Evolutionary conservation across 1,140 invertebrate genomes (phyloP).

Genomic region (Aphaenogaster rudis): DNA sequence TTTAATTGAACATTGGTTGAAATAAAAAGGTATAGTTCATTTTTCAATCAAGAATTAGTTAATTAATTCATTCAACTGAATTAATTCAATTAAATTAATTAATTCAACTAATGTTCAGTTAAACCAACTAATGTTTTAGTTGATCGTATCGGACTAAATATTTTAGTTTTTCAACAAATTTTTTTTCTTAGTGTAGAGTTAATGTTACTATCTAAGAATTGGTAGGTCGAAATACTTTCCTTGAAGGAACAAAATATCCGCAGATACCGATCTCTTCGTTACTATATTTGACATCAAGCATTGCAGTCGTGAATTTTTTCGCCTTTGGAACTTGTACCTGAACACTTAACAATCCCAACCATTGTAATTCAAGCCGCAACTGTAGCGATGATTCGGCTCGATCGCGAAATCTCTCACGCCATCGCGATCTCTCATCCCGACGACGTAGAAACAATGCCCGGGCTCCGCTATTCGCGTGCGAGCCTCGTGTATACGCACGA

Average conservation of each 20-base stretch:
- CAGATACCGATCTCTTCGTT: not conserved
- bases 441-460: conserved; percentile 46
- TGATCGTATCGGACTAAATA: too few species aligned
- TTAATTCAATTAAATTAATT: too few species aligned
- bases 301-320: not conserved
- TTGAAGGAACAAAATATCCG: not conserved
- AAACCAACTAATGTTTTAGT: too few species aligned
- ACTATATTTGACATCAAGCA: not conserved
- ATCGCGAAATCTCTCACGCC: conserved; percentile 42
- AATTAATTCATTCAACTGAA: too few species aligned
- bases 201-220: not conserved
- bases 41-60: too few species aligned
- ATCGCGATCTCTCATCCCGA: conserved; percentile 46
- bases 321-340: not conserved
- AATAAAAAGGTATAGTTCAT: too few species aligned
- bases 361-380: conserved; percentile 28
- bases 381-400: conserved; percentile 20
- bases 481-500: conserved; percentile 32
- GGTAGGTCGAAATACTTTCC: not conserved
- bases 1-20: too few species aligned
- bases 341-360: conserved; percentile 4
- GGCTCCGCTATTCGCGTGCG: conserved; percentile 23
- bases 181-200: not conserved
- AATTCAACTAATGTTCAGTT: too few species aligned
- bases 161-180: too few species aligned